These are phyloP conservation scores for Drosophila pachea DNA, from an alignment of 1,140 invertebrate species.

Conservation along the genomic window DNA sequence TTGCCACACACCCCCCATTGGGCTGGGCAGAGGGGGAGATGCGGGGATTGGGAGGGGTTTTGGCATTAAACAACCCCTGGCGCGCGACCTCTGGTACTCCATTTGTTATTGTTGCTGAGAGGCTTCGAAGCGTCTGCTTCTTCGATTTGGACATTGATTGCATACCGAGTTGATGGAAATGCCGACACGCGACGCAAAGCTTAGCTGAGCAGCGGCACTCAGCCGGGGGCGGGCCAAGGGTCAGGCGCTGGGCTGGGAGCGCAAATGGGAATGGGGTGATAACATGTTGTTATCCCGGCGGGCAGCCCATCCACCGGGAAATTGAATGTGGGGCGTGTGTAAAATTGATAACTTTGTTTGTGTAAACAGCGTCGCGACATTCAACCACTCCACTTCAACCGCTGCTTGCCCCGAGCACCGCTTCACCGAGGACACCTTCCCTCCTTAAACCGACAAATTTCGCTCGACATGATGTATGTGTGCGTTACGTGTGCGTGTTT, in stretches of 20 bases:
- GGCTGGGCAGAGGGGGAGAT: slow-evolving; percentile 12
- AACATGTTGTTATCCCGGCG: slow-evolving; percentile 44
- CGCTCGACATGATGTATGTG: slow-evolving; percentile 67
- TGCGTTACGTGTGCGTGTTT: slow-evolving; percentile 71
- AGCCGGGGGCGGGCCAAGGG: neutral
- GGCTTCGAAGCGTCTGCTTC: slow-evolving; percentile 55
- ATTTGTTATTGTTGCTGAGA: slow-evolving; percentile 45
- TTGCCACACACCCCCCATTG: neutral
- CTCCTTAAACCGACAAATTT: slow-evolving; percentile 54
- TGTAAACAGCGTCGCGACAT: slow-evolving; percentile 75
- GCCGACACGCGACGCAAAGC: slow-evolving; percentile 25
- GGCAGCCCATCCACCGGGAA: slow-evolving; percentile 37
- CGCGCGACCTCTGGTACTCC: slow-evolving; percentile 24
- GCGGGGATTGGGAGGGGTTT: no score
- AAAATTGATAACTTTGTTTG: slow-evolving; percentile 78
- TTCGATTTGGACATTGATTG: slow-evolving; percentile 76
- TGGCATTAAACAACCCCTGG: slow-evolving; percentile 31
- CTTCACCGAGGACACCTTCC: no score
- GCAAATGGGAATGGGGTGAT: slow-evolving; percentile 14
- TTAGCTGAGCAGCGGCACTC: neutral
- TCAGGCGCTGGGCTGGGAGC: neutral
- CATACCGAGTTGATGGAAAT: slow-evolving; percentile 73
- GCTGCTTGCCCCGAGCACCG: no score
- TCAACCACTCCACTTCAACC: slow-evolving; percentile 18
- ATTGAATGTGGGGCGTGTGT: slow-evolving; percentile 55